A percentile compares a stretch with the other conserved stretches of the same genome.
Evolutionary conservation across 2,888 invertebrate genomes (phyloP).

Genomic region (Drosophila hamatofila): DNA sequence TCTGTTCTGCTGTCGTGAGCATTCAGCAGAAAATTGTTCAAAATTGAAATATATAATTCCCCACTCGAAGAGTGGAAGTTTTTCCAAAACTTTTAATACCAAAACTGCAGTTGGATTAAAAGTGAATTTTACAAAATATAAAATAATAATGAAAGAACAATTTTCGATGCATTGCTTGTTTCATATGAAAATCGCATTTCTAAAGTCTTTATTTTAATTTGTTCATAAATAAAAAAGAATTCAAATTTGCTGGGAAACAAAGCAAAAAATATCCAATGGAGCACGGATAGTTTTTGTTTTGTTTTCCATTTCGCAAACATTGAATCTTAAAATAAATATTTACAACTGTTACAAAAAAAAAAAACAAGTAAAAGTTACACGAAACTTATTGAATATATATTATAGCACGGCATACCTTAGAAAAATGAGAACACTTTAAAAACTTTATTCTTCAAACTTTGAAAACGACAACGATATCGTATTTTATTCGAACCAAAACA

Average conservation of each 20-base stretch:
- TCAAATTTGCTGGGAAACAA: slow-evolving; percentile 24
- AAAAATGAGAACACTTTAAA: slow-evolving; percentile 56
- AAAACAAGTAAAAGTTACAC: slow-evolving; percentile 40
- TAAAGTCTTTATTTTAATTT: neutral
- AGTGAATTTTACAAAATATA: neutral
- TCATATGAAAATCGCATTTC: slow-evolving; percentile 27
- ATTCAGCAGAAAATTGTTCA: slow-evolving; percentile 82
- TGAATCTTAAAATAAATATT: slow-evolving; percentile 21
- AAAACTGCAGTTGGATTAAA: slow-evolving; percentile 69
- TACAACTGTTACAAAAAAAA: slow-evolving; percentile 34
- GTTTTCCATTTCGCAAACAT: slow-evolving; percentile 17
- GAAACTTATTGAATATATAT: slow-evolving; percentile 25
- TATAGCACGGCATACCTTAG: slow-evolving; percentile 39
- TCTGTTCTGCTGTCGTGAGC: slow-evolving; percentile 83
- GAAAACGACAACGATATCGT: slow-evolving; percentile 76
- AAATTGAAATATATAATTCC: slow-evolving; percentile 36
- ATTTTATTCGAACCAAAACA: slow-evolving; percentile 71
- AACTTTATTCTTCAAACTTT: slow-evolving; percentile 73
- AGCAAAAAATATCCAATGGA: slow-evolving; percentile 62
- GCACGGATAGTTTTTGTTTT: slow-evolving; percentile 61
- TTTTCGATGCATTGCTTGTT: slow-evolving; percentile 46
- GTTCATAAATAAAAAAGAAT: slow-evolving; percentile 1
- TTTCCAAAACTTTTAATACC: slow-evolving; percentile 24
- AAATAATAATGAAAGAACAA: slow-evolving; percentile 13
- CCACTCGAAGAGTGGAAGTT: slow-evolving; percentile 9